Base-by-base conservation (phyloP, 2,888 invertebrate genomes). In the Drosophila recens region DNA sequence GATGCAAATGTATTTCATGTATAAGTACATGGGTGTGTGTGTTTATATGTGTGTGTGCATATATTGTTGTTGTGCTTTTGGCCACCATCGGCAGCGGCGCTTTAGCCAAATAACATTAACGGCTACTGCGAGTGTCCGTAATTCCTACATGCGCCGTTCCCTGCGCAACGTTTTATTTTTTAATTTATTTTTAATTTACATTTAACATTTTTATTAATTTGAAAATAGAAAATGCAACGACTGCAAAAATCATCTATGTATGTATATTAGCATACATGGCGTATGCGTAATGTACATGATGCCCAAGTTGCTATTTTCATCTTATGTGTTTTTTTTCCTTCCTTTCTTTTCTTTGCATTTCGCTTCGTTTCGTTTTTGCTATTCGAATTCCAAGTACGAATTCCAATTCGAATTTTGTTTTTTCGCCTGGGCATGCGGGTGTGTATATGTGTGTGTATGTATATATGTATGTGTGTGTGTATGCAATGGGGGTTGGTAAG, bases 131-230 rank as follows among this genome's bases (percentile, higher is more conserved):
- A 87, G 75, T 91, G 88, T 88, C 86, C 81, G 72, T 80, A 87
- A 81, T 90, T 83, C 75, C 89, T 89, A 95, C 95, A 95, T 94
- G 94, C 94, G 94, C 94, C 93, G 78, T 94, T 94, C 93, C 77
- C 69, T 65, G 66, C 53, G 66, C 75, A 68, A 56, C 59, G 43
- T 52, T 68, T 65, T 72, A n/a, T n/a, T 72, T 62, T 62, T 51
- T 42, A 1, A 1, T 20, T 20, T 5, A 36, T 6, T 4, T 43
- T 30, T 43, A 15, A n/a, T 30, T 17, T 58, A n/a, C 10, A 8
- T 49, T 34, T 20, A 43, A 13, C 34, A 15, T 40, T 52, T 42
- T 33, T 11, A 36, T 27, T 40, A 15, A 13, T 30, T 20, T 48
- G 13, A 0, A 49, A 0, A 49, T 23, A 4, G 10, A n/a, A 52